These are phyloP conservation scores for Bucorvus abyssinicus DNA, from an alignment of 2,797 vertebrate species.

Conservation along the genomic window DNA sequence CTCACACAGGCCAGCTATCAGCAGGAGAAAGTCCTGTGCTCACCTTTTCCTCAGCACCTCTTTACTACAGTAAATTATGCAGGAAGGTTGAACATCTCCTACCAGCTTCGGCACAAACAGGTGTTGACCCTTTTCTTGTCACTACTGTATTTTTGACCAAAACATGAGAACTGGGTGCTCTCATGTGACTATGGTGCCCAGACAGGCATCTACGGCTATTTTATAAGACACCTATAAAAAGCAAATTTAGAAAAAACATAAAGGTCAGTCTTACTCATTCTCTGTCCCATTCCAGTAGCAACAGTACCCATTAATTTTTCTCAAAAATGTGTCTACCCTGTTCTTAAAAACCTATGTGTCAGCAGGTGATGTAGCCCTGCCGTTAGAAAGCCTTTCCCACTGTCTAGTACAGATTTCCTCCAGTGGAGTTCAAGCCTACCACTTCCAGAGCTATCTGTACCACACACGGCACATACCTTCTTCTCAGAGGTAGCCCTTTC, in stretches of 20 bases:
- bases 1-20: neutral
- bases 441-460: neutral
- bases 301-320: neutral
- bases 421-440: neutral
- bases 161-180: neutral
- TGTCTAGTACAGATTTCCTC: neutral
- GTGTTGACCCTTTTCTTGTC: neutral
- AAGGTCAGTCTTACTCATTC: neutral
- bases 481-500: neutral
- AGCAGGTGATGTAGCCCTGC: neutral
- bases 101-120: neutral
- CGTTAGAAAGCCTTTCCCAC: neutral
- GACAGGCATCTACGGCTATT: neutral
- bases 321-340: neutral
- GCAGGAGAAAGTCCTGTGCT: neutral
- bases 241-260: neutral
- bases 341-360: neutral
- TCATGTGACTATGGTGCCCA: neutral
- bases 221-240: neutral
- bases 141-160: neutral
- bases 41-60: neutral
- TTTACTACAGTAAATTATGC: neutral
- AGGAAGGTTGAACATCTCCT: neutral
- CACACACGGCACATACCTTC: fast-evolving
- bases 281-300: neutral